Percentiles rank a stretch among this genome's conserved stretches.
Evolutionary conservation across 2,113 vertebrate genomes (phyloP).

Genomic region (Dasyurus viverrinus): DNA sequence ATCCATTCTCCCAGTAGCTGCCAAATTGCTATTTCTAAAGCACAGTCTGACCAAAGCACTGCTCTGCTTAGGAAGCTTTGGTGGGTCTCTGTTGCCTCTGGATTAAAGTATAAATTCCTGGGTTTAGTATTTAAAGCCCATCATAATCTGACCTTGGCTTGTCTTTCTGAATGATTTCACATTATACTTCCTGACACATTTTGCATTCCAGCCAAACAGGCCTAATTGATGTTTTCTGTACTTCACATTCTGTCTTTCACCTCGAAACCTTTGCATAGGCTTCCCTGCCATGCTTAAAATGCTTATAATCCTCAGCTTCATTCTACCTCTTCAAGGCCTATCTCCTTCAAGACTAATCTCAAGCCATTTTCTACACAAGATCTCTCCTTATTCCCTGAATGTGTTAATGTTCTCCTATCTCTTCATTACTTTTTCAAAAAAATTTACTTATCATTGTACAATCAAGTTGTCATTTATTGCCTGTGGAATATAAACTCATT

Average conservation of each 20-base stretch:
- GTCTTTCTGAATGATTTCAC: not conserved
- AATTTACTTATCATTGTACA: not conserved
- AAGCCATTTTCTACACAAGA: not conserved
- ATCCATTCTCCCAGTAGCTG: not conserved
- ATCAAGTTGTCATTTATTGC: not conserved
- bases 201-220: not conserved
- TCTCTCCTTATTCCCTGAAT: not conserved
- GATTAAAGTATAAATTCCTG: not conserved
- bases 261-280: not conserved
- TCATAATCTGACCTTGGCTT: not conserved
- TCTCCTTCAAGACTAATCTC: not conserved
- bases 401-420: not conserved
- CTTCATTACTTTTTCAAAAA: not conserved
- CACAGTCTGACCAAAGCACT: not conserved
- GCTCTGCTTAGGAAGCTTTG: not conserved
- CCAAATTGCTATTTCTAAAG: not conserved
- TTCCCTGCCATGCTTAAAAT: not conserved
- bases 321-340: not conserved
- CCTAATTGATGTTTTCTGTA: not conserved
- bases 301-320: not conserved
- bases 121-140: not conserved
- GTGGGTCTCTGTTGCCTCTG: not conserved
- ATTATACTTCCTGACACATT: not conserved
- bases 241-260: not conserved
- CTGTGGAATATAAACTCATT: not conserved